Base-by-base conservation (phyloP, 2,113 vertebrate species). In the Thalassoma bifasciatum region DNA sequence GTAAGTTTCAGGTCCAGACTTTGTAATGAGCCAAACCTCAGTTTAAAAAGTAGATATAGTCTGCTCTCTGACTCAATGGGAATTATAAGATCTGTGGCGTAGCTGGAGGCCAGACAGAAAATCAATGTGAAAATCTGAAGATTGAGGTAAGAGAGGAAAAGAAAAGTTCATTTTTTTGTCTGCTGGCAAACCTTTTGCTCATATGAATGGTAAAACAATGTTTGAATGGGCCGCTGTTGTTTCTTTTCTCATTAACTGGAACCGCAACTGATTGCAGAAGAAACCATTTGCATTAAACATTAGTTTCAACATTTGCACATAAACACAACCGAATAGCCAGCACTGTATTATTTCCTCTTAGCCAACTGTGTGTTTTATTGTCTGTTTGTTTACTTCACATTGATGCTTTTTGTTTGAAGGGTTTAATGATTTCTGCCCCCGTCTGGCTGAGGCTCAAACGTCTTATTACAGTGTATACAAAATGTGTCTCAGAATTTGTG, bases 1-100 rank as follows among this genome's bases (percentile, higher is more conserved):
- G 75, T 72, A 64, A 44, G 12, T 72, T 56, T 78, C 34, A 67
- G 36, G 51, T 74, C 64, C 44, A 68, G 73, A 84, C 66, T 73
- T 65, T 24, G 46, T 76, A 81, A 84, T 58, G 64, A 73, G 60
- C 12, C 40, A 58, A 77, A 77, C 26, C 0, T 49, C 19, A 11
- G 23, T 24, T 40, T 21, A 2, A 21, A 44, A 49, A 42, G 36
- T 23, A 23, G 14, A 36, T 51, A 3, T 9, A 42, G 44, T 47
- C 51, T 49, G 8, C 10, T 5, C n/a, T 59, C 56, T 38, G 51
- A 14, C 49, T 79, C 50, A n/a, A 30, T 44, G 52, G 53, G 72
- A 68, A 49, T 77, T 21, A 49, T 72, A 66, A 62, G 58, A 59
- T 79, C 61, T 34, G 68, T 50, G 13, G 30, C 36, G 8, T 9